Conservation (phyloP, 1,140 invertebrate genomes). For the Rhopalosiphum maidis region DNA sequence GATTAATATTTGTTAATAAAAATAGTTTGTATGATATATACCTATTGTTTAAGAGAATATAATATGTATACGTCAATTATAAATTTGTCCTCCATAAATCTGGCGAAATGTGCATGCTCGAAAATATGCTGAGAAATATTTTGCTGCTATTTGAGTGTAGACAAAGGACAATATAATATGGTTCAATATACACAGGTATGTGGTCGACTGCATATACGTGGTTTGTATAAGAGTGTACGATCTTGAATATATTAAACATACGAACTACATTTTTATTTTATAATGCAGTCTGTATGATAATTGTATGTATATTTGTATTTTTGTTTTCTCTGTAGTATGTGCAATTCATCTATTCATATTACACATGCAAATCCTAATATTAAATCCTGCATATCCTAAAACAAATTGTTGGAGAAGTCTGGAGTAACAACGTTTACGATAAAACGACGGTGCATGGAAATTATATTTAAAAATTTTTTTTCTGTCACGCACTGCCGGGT, state of each 20-base stretch:
- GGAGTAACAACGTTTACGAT: background rate
- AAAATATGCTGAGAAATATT: too few species aligned
- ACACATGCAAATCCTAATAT: background rate
- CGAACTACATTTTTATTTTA: background rate
- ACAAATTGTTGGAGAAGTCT: background rate
- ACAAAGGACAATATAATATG: too few species aligned
- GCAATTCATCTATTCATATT: background rate
- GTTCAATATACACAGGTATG: too few species aligned
- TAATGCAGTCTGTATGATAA: background rate
- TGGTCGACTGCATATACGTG: too few species aligned
- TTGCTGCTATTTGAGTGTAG: too few species aligned
- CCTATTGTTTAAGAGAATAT: too few species aligned
- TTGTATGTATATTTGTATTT: background rate
- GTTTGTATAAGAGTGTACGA: background rate
- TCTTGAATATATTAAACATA: background rate
- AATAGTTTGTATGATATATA: background rate
- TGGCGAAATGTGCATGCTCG: too few species aligned
- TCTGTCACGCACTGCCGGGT: too few species aligned
- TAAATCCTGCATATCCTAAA: too few species aligned
- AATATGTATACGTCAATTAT: too few species aligned
- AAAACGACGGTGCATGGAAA: background rate
- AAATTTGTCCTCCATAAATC: too few species aligned
- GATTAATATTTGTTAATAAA: background rate
- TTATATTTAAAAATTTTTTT: background rate
- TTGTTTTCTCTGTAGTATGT: background rate